These are phyloP conservation scores for Hozukius guyotensis DNA, from an alignment of 2,797 vertebrate genomes.

Conservation along the genomic window DNA sequence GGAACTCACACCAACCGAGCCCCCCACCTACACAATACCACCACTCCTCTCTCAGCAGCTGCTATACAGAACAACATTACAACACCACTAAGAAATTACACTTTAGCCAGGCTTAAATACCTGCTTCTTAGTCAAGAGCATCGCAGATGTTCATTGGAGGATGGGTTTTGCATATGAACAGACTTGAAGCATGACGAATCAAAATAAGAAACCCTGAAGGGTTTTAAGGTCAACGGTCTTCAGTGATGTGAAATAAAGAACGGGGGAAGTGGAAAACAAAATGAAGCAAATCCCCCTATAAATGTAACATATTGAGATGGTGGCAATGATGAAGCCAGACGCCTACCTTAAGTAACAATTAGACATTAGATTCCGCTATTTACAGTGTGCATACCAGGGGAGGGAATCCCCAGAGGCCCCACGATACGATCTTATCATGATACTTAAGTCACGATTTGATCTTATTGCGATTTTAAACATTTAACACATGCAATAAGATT, in stretches of 20 bases:
- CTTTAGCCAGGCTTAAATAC: slow-evolving; percentile 61
- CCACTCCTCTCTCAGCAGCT: slow-evolving; percentile 68
- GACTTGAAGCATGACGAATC: slow-evolving; percentile 52
- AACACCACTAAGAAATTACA: slow-evolving; percentile 64
- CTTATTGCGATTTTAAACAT: no score
- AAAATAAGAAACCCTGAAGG: slow-evolving; percentile 64
- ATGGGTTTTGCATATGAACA: slow-evolving; percentile 68
- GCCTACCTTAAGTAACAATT: neutral
- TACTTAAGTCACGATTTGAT: no score
- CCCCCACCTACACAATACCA: slow-evolving; percentile 65
- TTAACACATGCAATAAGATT: no score
- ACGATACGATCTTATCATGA: no score
- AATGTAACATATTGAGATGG: slow-evolving; percentile 27
- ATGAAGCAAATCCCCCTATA: slow-evolving; percentile 2
- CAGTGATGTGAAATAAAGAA: slow-evolving; percentile 42
- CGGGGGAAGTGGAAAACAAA: slow-evolving; percentile 15
- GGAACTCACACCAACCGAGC: slow-evolving; percentile 69
- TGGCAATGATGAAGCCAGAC: neutral
- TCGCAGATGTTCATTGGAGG: slow-evolving; percentile 68
- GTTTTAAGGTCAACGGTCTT: slow-evolving; percentile 58
- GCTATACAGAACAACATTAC: slow-evolving; percentile 64
- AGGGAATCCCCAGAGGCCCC: no score
- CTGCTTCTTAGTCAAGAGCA: slow-evolving; percentile 65
- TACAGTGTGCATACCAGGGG: neutral
- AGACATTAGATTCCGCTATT: neutral